Conservation (phyloP, 23 tunicate species). For the Halocynthia roretzi region DNA sequence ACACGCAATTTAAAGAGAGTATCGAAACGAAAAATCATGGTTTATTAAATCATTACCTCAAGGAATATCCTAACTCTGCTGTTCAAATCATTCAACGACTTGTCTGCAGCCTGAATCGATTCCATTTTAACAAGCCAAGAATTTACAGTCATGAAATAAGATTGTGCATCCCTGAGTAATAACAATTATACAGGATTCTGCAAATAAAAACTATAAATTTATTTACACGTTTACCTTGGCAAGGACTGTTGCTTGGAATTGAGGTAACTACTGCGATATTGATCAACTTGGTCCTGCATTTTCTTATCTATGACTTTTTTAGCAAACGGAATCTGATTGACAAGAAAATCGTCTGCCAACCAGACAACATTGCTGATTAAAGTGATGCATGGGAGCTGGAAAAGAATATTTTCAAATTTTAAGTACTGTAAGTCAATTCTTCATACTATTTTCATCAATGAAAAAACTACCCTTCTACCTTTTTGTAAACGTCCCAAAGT, state of each 20-base stretch:
- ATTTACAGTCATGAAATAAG: slow-evolving; percentile 45
- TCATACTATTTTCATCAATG: background rate
- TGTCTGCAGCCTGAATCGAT: slow-evolving; percentile 29
- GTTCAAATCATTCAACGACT: slow-evolving; percentile 39
- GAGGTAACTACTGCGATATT: slow-evolving; percentile 42
- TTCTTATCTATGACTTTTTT: slow-evolving; percentile 45
- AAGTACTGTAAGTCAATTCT: background rate
- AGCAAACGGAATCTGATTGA: slow-evolving; percentile 23
- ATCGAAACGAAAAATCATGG: too few species aligned
- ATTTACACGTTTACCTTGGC: slow-evolving; percentile 31
- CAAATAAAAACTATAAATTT: too few species aligned
- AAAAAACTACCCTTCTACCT: slow-evolving; percentile 21
- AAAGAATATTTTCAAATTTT: slow-evolving; percentile 5
- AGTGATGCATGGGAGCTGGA: slow-evolving; percentile 71
- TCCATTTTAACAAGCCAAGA: slow-evolving; percentile 67
- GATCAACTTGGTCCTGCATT: slow-evolving; percentile 64
- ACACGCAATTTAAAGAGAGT: too few species aligned
- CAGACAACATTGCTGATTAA: slow-evolving; percentile 73
- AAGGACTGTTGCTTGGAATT: slow-evolving; percentile 45
- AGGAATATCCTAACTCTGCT: slow-evolving; percentile 35
- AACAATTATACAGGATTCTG: background rate
- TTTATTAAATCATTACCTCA: slow-evolving; percentile 22
- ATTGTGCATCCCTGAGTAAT: slow-evolving; percentile 58
- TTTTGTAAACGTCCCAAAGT: slow-evolving; percentile 77
- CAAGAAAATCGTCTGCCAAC: slow-evolving; percentile 67